Base-by-base conservation (phyloP, 2,888 invertebrate genomes). In the Dynastes grantii region DNA sequence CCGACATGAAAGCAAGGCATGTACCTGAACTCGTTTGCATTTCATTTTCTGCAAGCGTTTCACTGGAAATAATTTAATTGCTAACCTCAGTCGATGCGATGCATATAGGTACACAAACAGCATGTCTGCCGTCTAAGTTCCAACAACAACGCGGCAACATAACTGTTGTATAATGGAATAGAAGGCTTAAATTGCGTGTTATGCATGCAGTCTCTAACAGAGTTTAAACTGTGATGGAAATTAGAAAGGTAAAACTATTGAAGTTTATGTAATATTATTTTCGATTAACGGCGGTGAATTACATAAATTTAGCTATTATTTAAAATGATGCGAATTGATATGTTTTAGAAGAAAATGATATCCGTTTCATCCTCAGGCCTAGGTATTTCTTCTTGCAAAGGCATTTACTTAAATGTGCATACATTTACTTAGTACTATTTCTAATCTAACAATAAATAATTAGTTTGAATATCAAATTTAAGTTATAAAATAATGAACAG, bases 11-110 rank as follows among this genome's bases (percentile, higher is more conserved):
- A 65, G 65, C 65, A 37, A 65, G 16, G 40, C 40, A 40, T 65
- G 65, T 40, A 65, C 65, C 65, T 45, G 40, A 65, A 65, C 65
- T 65, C 65, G 65, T 65, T 65, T 65, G 65, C 65, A 40, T 65
- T 65, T 65, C 40, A 65, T 40, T 65, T 16, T 65, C 29, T n/a
- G 37, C 55, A 37, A 37, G n/a, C 16, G 13, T 65, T 37, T n/a
- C 45, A 40, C 40, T 22, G 40, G n/a, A 65, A 40, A 40, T 65
- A 32, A 65, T 45, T 65, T 65, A 65, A 65, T 65, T 65, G 40
- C 65, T 27, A 49, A 16, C 49, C 49, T 49, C 13, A 22, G 68
- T 51, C 63, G 22, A 68, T 51, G 67, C 32, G 32, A 67, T 16
- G 29, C 8, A 68, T 27, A 45, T 45, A 22, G 22, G 37, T 37